These are phyloP conservation scores for Catotricha subobsoleta DNA, from an alignment of 2,888 invertebrate species.

Conservation along the genomic window DNA sequence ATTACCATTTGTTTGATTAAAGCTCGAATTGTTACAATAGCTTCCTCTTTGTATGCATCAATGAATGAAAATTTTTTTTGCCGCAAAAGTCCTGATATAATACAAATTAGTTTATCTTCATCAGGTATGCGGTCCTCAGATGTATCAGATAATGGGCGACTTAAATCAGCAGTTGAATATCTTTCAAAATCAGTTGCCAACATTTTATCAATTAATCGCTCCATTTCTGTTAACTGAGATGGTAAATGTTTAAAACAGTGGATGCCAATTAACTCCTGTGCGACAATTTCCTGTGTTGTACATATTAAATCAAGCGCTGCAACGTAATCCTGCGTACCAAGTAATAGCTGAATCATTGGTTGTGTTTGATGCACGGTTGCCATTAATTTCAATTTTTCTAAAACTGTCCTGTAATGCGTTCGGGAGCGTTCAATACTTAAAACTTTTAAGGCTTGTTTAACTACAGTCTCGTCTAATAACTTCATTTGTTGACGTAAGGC, in stretches of 20 bases:
- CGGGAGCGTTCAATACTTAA: constrained; percentile 49
- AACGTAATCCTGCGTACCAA: constrained; percentile 93
- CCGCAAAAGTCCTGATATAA: constrained; percentile 77
- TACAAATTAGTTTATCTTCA: constrained; percentile 71
- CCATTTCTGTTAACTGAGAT: constrained; percentile 89
- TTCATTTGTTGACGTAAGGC: constrained; percentile 56
- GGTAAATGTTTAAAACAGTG: constrained; percentile 91
- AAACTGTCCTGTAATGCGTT: constrained; percentile 43
- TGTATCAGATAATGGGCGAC: constrained; percentile 50
- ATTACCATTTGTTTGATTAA: constrained; percentile 77
- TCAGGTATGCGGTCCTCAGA: constrained; percentile 40
- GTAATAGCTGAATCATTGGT: constrained; percentile 82
- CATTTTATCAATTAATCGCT: constrained; percentile 91
- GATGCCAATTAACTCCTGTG: constrained; percentile 76
- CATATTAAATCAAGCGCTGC: constrained; percentile 92
- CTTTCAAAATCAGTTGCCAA: constrained; percentile 85
- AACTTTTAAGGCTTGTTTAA: constrained; percentile 61
- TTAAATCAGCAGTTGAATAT: constrained; percentile 79
- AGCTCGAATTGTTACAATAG: constrained; percentile 72
- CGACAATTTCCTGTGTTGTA: constrained; percentile 86
- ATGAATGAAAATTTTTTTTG: constrained; percentile 78
- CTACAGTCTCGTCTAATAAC: constrained; percentile 58
- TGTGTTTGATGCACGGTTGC: constrained; percentile 94
- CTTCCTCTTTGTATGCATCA: constrained; percentile 72
- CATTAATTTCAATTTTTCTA: constrained; percentile 73